Evolutionary conservation across 2,797 vertebrate genomes (phyloP).

Genomic region (Malurus leucopterus): DNA sequence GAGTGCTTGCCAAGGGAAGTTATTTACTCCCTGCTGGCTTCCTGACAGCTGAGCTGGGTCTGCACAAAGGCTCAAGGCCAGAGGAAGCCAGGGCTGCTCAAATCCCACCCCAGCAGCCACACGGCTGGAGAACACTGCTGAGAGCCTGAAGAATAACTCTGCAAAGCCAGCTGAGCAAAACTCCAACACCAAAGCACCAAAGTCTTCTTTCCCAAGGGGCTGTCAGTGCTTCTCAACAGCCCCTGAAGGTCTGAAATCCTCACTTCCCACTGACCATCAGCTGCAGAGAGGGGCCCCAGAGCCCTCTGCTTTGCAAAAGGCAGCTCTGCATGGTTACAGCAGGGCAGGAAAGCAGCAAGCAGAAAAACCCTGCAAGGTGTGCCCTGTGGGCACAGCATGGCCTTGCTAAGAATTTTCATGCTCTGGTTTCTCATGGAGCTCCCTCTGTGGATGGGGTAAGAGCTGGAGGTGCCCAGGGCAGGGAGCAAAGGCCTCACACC

Average conservation of each 20-base stretch:
- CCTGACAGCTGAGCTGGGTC: fast-evolving
- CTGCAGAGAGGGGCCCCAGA: neutral
- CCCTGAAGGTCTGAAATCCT: neutral
- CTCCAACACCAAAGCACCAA: neutral
- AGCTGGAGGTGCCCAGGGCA: neutral
- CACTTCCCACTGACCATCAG: neutral
- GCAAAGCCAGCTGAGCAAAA: neutral
- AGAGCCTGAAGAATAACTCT: neutral
- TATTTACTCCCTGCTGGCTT: neutral
- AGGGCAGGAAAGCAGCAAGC: neutral
- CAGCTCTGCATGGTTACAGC: neutral
- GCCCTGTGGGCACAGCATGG: neutral
- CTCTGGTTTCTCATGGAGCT: neutral
- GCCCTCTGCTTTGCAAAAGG: neutral
- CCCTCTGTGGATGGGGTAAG: too few relatives aligned
- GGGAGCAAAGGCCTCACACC: neutral
- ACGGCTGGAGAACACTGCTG: neutral
- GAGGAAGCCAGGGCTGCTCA: neutral
- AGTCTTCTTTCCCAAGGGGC: neutral
- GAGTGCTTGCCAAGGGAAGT: neutral
- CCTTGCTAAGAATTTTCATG: neutral
- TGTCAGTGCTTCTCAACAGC: neutral
- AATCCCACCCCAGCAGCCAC: neutral
- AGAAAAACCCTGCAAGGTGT: neutral
- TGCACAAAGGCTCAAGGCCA: neutral